Conservation (phyloP, 2,797 vertebrate genomes). For the Chiroxiphia lanceolata region DNA sequence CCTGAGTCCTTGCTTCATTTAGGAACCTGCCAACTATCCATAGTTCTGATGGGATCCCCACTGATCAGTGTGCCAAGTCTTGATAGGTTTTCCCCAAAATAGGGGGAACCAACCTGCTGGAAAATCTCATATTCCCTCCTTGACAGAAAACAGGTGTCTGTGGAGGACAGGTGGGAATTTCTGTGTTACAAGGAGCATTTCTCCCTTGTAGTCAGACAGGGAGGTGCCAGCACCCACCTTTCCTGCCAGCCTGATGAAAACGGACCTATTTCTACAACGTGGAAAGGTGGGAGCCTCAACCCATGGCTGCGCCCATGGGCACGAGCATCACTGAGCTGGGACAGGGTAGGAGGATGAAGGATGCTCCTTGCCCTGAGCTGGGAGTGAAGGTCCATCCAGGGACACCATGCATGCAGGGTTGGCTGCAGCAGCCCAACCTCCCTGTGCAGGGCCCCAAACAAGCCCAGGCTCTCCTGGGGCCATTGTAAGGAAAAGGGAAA, state of each 20-base stretch:
- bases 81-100: not conserved
- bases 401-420: no score
- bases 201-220: not conserved
- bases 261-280: accelerated
- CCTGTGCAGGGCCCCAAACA: not conserved
- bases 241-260: not conserved
- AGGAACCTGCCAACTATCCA: not conserved
- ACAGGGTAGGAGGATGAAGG: not conserved
- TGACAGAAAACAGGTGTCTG: not conserved
- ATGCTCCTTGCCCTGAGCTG: not conserved
- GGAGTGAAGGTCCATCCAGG: not conserved
- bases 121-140: not conserved
- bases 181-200: not conserved
- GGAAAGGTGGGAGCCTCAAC: not conserved
- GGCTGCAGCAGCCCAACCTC: not conserved
- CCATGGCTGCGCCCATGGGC: accelerated
- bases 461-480: not conserved
- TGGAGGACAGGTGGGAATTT: not conserved
- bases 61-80: accelerated
- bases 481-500: not conserved
- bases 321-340: accelerated
- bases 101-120: not conserved
- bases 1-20: not conserved
- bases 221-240: not conserved
- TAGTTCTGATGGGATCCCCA: not conserved